Evolutionary conservation across 1,140 invertebrate species (phyloP), one percentile per base, ranked within the genome.

Genomic region (Bombus superbus): DNA sequence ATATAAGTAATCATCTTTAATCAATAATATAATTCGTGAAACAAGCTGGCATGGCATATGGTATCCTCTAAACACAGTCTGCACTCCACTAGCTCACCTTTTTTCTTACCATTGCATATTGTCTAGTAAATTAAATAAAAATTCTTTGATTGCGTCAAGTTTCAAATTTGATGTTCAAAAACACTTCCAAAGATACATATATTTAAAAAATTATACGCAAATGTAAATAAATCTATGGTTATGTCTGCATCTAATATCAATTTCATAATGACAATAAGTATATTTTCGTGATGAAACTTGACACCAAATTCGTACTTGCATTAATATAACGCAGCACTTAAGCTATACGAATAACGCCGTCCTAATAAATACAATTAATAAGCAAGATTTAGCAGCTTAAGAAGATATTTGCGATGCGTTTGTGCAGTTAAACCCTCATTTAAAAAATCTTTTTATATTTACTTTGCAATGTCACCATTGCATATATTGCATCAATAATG

Each of bases 51-150:
- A 93, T 94, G 92, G 93, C 92, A 92, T 94, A 92, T 95, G 94
- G 93, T 95, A 95, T 95, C 95, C 95, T 95, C 95, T 94, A 95
- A 95, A 95, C 95, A 95, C 95, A 95, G 95, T 95, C 94, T 95
- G 95, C 95, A 95, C 95, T 95, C 95, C 95, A 95, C 94, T 95
- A 95, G 94, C 93, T 95, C 93, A 95, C 94, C 94, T 94, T 92
- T 78, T 88, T 94, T 94, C 93, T 94, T 94, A 95, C 90, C 90
- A 92, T 93, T 94, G 93, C 90, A 92, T 90, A 87, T 91, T 90
- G 85, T 91, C 86, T 88, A 81, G 88, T 93, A 93, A 94, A 92
- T 93, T 92, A 93, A 94, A 93, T 83, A 92, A 93, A 92, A 90
- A 85, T 66, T 86, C 57, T 77, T 82, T 81, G 87, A 85, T 40